phyloP scores from a whole-genome alignment of 2,113 vertebrate genomes.

The Tachysurus fulvidraco region DNA sequence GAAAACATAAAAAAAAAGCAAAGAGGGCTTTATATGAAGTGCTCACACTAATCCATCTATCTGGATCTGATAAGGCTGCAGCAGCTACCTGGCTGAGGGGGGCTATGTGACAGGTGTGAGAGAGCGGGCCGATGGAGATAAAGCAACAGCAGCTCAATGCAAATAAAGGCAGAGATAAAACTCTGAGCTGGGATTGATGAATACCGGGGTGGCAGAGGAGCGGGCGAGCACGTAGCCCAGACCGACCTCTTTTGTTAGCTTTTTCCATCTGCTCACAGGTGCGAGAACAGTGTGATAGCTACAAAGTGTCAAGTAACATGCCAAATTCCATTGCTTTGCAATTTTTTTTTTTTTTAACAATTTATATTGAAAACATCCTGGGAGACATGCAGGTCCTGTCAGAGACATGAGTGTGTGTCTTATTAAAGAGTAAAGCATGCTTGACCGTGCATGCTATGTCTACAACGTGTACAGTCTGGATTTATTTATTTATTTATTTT shows the following conservation, averaged over 20 bases:
- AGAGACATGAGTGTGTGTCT: background rate
- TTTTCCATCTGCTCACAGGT: conserved; percentile 59
- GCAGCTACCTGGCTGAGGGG: conserved; percentile 81
- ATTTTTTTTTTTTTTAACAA: background rate
- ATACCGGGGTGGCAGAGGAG: conserved; percentile 76
- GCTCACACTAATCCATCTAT: conserved; percentile 80
- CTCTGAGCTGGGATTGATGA: conserved; percentile 80
- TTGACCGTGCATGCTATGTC: conserved; percentile 1
- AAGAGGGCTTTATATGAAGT: conserved; percentile 61
- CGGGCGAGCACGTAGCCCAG: conserved; percentile 78
- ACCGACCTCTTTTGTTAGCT: conserved; percentile 83
- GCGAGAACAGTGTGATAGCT: conserved; percentile 16
- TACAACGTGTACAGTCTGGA: background rate
- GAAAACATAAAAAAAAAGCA: conserved; percentile 42
- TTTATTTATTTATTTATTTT: background rate
- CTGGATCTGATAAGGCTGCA: conserved; percentile 80
- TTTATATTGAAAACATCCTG: conserved; percentile 28
- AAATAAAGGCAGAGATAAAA: conserved; percentile 84
- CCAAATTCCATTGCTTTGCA: conserved; percentile 27
- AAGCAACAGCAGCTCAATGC: conserved; percentile 83
- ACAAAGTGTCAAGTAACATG: conserved; percentile 29
- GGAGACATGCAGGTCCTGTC: conserved; percentile 23
- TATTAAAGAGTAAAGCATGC: conserved; percentile 29
- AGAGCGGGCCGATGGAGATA: conserved; percentile 81
- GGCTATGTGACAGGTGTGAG: conserved; percentile 85